Conservation (phyloP, 2,888 invertebrate species). For the Drosophila meridiana region DNA sequence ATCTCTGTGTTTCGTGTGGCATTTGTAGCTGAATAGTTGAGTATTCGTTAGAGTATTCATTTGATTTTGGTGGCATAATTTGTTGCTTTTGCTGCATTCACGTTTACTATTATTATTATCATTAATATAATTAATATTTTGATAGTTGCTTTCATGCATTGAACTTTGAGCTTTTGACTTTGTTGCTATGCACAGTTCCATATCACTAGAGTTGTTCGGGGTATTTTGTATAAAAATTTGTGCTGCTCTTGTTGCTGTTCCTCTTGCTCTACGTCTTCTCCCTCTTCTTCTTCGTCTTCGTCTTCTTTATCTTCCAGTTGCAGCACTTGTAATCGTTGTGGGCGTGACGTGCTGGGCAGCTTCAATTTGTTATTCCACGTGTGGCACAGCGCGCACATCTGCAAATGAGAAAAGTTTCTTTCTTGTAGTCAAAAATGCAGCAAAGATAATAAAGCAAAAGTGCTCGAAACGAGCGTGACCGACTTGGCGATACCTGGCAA, state of each 20-base stretch:
- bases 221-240: slow-evolving; percentile 23
- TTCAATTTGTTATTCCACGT: slow-evolving; percentile 55
- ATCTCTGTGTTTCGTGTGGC: slow-evolving; percentile 64
- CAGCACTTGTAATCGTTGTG: slow-evolving; percentile 51
- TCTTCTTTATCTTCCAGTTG: slow-evolving; percentile 22
- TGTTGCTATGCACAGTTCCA: slow-evolving; percentile 77
- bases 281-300: neutral
- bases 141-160: slow-evolving; percentile 73
- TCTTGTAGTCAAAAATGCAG: slow-evolving; percentile 11
- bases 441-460: neutral
- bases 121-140: slow-evolving; percentile 59
- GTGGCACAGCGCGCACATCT: slow-evolving; percentile 67
- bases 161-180: slow-evolving; percentile 76
- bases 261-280: neutral
- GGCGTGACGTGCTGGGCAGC: slow-evolving; percentile 63
- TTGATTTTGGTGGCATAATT: slow-evolving; percentile 78
- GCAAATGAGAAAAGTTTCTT: slow-evolving; percentile 68
- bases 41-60: slow-evolving; percentile 55
- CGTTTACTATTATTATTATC: slow-evolving; percentile 22
- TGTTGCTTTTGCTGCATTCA: slow-evolving; percentile 58
- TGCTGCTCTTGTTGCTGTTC: neutral
- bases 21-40: slow-evolving; percentile 53
- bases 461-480: neutral
- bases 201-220: slow-evolving; percentile 62
- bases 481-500: neutral